Evolutionary conservation across 2,797 vertebrate genomes (phyloP), one percentile per base, ranked within the genome.

Genomic region (Paramormyrops hopkinsi): DNA sequence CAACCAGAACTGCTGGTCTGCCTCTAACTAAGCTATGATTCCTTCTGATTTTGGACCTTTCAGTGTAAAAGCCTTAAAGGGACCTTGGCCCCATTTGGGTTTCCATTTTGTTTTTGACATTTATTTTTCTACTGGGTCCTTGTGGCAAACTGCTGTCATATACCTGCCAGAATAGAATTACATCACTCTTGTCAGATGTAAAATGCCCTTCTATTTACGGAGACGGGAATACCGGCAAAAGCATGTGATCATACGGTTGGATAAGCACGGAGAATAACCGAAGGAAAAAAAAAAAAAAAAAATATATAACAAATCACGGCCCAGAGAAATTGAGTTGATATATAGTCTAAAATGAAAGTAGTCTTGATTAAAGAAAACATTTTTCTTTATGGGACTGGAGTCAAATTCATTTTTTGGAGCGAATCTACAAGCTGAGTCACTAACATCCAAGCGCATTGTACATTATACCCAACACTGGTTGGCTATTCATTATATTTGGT

Each of bases 61-160:
- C 11, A 69, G 12, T 69, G 11, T 33, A 29, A 79, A 41, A 41
- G 14, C 6, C 14, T 41, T 41, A 76, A 76, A 41, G 73, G 33
- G 33, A 76, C 73, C 73, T 19, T 17, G 17, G 7, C 2, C 37
- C 17, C 7, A 79, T 79, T 79, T 79, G 6, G 73, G 73, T 41
- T 73, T 73, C 65, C 65, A 73, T 73, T 73, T 73, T 79, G 73
- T 79, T 79, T 79, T 79, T 79, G 29, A 73, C 29, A 73, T 73
- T 33, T 14, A 73, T 73, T 73, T 73, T 17, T 73, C 29, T 17
- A 79, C 17, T 9, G 37, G 14, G 37, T 41, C 73, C 41, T 44
- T 79, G 37, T 79, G 17, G 73, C 37, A 79, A 29, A 79, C 73
- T 19, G 33, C 73, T 79, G 37, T 8, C 73, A 79, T n/a, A 79